Evolutionary conservation across 2,113 vertebrate genomes (phyloP), one percentile per base, ranked within the genome.

Genomic region (Eulemur macaco): DNA sequence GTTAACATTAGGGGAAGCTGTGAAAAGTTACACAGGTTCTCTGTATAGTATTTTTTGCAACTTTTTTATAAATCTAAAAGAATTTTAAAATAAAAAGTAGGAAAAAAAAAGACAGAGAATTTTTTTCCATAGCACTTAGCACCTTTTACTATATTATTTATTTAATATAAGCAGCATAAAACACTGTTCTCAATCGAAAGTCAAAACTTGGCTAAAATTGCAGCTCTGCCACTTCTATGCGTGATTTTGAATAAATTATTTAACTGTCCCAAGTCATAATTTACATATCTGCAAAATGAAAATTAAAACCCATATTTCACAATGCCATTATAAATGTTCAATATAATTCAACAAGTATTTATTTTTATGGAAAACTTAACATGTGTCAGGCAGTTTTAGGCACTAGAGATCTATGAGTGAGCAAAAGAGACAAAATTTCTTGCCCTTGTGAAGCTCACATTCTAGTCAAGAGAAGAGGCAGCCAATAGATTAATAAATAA

Each of bases 321-420:
- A 77, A 4, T 80, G 25, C 39, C 21, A 71, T 39, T 96, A 58
- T 54, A 14, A 92, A 93, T 87, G 64, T 83, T 93, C 14, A 78
- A 81, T 81, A 95, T 66, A 97, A 91, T 90, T 66, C 34, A 95
- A 97, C 13, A 68, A 68, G 39, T 83, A 95, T 68, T 89, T 63
- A 56, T 85, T 83, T 69, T 88, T 68, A 69, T 14, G 37, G 78
- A 86, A 37, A 74, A 47, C 66, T 89, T 83, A 92, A 45, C 56
- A 96, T 27, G 8, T 68, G 31, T 29, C 45, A 52, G 74, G 34
- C 31, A 91, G 54, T 68, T 82, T 66, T 68, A 92, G 68, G 90
- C 1, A 85, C 18, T 78, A 89, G 71, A 18, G 31, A 76, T 21
- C 39, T 73, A 94, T 25, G 12, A 60, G 29, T 94, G 52, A 88